A percentile compares a stretch with the other conserved stretches of the same genome.
phyloP scores from a whole-genome alignment of 2,797 vertebrate species.

The Alectoris magna region DNA sequence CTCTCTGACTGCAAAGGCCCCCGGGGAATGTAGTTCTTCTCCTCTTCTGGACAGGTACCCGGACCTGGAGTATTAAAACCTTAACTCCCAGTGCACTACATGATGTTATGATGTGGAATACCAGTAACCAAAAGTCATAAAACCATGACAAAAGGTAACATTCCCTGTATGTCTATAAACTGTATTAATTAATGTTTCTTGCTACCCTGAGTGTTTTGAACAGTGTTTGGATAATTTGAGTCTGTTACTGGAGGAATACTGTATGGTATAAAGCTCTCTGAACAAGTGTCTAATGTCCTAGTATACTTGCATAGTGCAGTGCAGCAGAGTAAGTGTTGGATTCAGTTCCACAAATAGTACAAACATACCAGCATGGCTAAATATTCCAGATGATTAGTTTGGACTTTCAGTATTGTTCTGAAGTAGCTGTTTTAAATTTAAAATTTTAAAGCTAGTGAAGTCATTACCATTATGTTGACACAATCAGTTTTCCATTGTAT shows the following conservation, averaged over 20 bases:
- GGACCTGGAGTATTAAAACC: too few species aligned
- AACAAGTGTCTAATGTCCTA: not conserved
- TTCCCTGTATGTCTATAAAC: not conserved
- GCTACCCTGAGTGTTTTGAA: not conserved
- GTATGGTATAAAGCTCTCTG: not conserved
- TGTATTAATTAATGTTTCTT: not conserved
- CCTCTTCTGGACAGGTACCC: too few species aligned
- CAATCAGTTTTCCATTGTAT: not conserved
- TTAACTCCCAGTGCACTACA: too few species aligned
- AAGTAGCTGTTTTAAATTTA: not conserved
- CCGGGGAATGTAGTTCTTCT: too few species aligned
- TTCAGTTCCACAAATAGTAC: not conserved
- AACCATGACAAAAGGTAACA: not conserved
- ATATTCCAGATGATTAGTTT: not conserved
- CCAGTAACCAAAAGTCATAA: too few species aligned
- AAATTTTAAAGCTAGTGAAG: not conserved
- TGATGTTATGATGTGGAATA: too few species aligned
- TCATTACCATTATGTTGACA: not conserved
- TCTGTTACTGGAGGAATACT: not conserved
- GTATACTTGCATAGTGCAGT: not conserved
- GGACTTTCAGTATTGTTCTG: not conserved
- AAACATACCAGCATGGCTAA: accelerated
- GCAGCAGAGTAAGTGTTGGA: not conserved
- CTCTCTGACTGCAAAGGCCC: too few species aligned
- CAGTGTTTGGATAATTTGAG: not conserved